Evolutionary conservation across 2,888 invertebrate genomes (phyloP).

Genomic region (Euspilapteryx auroguttella): DNA sequence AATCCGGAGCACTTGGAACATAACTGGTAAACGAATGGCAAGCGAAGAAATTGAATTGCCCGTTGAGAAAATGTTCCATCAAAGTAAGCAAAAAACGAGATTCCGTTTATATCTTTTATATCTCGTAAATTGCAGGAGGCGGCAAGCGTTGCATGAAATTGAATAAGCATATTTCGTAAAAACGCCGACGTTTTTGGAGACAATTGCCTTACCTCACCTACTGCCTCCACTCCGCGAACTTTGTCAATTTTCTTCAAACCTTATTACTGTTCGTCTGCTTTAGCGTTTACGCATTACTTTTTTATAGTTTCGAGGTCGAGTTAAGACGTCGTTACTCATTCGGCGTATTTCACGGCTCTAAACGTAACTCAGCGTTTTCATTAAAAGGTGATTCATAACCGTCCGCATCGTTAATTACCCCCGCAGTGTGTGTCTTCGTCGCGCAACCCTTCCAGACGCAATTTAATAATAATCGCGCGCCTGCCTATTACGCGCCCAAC

Average conservation of each 20-base stretch:
- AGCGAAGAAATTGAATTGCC: constrained; percentile 53
- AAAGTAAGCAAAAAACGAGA: constrained; percentile 61
- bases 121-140: constrained; percentile 63
- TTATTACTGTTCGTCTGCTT: constrained; percentile 45
- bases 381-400: too few species aligned
- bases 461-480: constrained; percentile 38
- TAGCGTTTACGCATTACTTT: too few species aligned
- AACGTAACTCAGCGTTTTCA: too few species aligned
- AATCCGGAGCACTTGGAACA: too few species aligned
- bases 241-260: constrained; percentile 58
- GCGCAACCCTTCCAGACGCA: constrained; percentile 26
- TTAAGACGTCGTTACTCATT: too few species aligned
- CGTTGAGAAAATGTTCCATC: constrained; percentile 57
- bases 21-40: constrained; percentile 43
- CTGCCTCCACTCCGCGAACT: constrained; percentile 51
- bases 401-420: constrained; percentile 2
- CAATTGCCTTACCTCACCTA: constrained; percentile 63
- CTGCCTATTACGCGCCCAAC: constrained; percentile 24
- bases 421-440: constrained; percentile 7
- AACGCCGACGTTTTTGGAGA: constrained; percentile 60
- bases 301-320: too few species aligned
- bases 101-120: constrained; percentile 63
- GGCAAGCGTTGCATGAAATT: constrained; percentile 63
- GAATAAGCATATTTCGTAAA: constrained; percentile 63
- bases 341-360: too few species aligned